Base-by-base conservation (phyloP, 2,797 vertebrate genomes). In the Megaceryle alcyon region DNA sequence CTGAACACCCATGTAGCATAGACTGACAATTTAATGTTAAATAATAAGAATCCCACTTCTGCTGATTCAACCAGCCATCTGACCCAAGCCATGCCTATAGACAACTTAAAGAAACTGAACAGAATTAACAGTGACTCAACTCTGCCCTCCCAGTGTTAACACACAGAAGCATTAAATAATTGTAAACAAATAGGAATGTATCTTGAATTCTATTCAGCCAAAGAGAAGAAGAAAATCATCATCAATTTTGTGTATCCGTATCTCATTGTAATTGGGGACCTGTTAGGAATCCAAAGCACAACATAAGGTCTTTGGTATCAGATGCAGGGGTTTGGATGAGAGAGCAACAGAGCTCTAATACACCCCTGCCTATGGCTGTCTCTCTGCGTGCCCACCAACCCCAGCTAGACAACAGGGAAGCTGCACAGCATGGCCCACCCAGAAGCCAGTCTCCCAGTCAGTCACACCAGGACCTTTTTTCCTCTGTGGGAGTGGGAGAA, bases 1-100 rank as follows among this genome's bases (percentile, higher is more conserved):
- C 22, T 39, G 23, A 60, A 88, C 13, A 48, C 3, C 2, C 23
- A 13, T 6, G 18, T 11, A 70, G 28, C 14, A 41, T 31, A 69
- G 61, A 60, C 44, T 48, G 14, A 63, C 31, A 82, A 70, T 33
- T 41, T 73, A 6, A 16, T 12, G 19, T n/a, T 66, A 65, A 43
- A 20, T 7, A 29, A 15, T 3, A 48, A 86, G 35, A 71, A 61
- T 41, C 49, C 25, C 29, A 18, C 3, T 14, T 6, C 39, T 66
- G 39, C 26, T 66, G n/a, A 25, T 2, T 44, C 9, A 9, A 53
- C 2, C 17, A 49, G 39, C n/a, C 1, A 0, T 59, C 41, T 77
- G 9, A 37, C n/a, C 6, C 28, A 60, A 12, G 19, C 35, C 8
- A 28, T 5, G 20, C 31, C 29, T 21, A 20, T 0, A 54, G 12